Base-by-base conservation (phyloP, 2,113 vertebrate genomes). In the Oncorhynchus clarkii region DNA sequence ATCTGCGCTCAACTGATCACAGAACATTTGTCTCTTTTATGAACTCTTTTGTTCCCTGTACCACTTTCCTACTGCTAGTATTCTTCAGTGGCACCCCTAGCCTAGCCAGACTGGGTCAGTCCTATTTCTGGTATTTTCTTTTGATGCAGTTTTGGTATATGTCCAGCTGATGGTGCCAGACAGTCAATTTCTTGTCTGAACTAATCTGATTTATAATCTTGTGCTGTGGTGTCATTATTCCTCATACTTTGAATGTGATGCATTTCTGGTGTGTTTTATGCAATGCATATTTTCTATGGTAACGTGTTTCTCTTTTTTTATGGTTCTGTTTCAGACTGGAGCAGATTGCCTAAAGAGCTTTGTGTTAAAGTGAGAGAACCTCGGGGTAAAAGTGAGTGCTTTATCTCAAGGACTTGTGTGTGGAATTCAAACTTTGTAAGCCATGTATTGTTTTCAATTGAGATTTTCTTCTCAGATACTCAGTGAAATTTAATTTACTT, bases 331-430 rank as follows among this genome's bases (percentile, higher is more conserved):
- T 70, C 84, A 95, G 95, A 95, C 72, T 96, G 94, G 94, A 90
- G 88, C 22, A 89, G 93, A 71, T 88, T 95, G 1, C 94, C 95
- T 0, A 87, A 88, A 16, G 95, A 96, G 80, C 87, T 95, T 67
- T 93, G 92, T 83, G 93, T 95, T 70, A 88, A 91, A 2, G 93
- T 94, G 18, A 87, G 90, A 48, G 93, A 93, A 78, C 72, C 91
- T 0, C 88, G 80, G 31, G 94, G 93, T 66, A 84, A 89, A 34
- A 78, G 94, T 95, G 83, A 95, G 93, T 93, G 9, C 39, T 45
- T 18, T 48, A 39, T 45, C 39, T 45, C 9, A 45, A 18, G 51
- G 51, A 54, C 16, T 54, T 16, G 51, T 54, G 51, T 18, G 16
- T 54, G 39, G 39, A 45, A 45, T 54, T 16, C 14, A 18, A 18